Evolutionary conservation across 2,888 invertebrate species (phyloP).

Genomic region (Sminthurides aquaticus): DNA sequence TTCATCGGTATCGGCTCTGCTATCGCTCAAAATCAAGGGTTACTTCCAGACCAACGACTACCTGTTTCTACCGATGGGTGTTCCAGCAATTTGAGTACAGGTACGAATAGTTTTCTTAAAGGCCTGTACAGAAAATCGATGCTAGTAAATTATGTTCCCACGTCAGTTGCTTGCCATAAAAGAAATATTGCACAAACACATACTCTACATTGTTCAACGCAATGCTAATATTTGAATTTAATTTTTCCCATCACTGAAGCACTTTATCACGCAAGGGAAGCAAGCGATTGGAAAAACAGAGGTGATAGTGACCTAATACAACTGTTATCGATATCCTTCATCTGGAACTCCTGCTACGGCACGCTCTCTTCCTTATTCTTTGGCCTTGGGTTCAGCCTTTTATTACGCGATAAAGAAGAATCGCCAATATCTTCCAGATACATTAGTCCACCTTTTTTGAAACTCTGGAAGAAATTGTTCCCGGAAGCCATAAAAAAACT

Average conservation of each 20-base stretch:
- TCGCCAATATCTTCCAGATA: not conserved
- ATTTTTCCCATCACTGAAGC: too few relatives aligned
- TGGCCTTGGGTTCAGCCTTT: constrained; percentile 1
- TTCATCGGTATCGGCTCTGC: constrained; percentile 35
- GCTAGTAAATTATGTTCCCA: too few relatives aligned
- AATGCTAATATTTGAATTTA: too few relatives aligned
- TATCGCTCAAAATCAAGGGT: constrained; percentile 27
- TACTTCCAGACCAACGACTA: constrained; percentile 31
- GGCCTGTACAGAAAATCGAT: too few relatives aligned
- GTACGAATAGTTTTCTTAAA: too few relatives aligned
- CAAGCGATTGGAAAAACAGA: constrained; percentile 2
- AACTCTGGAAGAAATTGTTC: not conserved
- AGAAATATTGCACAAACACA: too few relatives aligned
- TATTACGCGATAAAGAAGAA: not conserved
- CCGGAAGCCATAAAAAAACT: not conserved
- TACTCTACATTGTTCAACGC: too few relatives aligned
- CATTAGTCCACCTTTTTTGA: constrained; percentile 6
- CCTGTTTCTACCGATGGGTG: constrained; percentile 9
- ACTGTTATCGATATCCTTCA: constrained; percentile 6
- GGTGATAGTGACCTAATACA: not conserved
- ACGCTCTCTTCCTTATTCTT: not conserved
- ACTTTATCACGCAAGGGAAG: too few relatives aligned
- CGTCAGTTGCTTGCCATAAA: too few relatives aligned
- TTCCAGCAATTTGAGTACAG: not conserved
- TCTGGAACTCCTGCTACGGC: constrained; percentile 12